Conservation (phyloP, 2,888 invertebrate genomes). For the Blera fallax region DNA sequence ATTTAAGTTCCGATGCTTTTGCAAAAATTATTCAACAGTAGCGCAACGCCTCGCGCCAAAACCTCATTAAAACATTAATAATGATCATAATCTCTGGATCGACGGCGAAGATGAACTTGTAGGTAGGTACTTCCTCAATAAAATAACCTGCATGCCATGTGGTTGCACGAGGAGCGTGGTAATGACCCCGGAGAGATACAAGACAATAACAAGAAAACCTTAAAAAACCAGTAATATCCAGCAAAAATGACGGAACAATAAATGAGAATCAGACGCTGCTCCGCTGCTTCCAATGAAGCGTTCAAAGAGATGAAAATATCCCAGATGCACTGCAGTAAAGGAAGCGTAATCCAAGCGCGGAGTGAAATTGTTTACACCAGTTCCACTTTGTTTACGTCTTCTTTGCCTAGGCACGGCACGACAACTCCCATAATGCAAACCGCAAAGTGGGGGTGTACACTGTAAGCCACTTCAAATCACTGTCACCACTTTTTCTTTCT, state of each 20-base stretch:
- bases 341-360: slow-evolving; percentile 65
- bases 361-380: slow-evolving; percentile 64
- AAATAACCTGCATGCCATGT: slow-evolving; percentile 15
- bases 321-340: neutral
- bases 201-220: slow-evolving; percentile 5
- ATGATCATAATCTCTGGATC: slow-evolving; percentile 35
- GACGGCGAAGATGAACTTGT: neutral
- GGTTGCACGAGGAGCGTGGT: slow-evolving; percentile 61
- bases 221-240: slow-evolving; percentile 34
- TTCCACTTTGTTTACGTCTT: slow-evolving; percentile 65
- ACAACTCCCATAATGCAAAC: neutral
- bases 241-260: slow-evolving; percentile 37
- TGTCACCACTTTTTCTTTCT: slow-evolving; percentile 51
- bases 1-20: neutral
- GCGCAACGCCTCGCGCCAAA: slow-evolving; percentile 27
- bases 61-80: slow-evolving; percentile 36
- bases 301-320: neutral
- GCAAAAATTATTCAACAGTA: slow-evolving; percentile 7
- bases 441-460: slow-evolving; percentile 2
- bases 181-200: slow-evolving; percentile 68
- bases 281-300: neutral
- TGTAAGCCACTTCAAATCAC: slow-evolving; percentile 41
- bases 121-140: slow-evolving; percentile 24
- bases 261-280: neutral
- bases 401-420: slow-evolving; percentile 16